Percentiles rank a stretch among this genome's conserved stretches.
phyloP scores from a whole-genome alignment of 1,140 invertebrate species.

The Halictus rubicundus region DNA sequence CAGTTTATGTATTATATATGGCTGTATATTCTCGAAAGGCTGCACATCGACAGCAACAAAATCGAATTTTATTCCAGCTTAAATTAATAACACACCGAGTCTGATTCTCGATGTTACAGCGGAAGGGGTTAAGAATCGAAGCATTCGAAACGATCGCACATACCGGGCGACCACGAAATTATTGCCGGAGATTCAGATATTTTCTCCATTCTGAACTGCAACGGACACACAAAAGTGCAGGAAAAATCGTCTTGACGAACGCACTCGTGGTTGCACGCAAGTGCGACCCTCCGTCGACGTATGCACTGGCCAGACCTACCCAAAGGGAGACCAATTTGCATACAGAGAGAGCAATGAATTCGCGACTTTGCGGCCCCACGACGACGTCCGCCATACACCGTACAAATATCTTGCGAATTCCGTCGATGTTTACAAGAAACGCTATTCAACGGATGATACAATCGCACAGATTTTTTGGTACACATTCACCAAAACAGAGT shows the following conservation, averaged over 20 bases:
- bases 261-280: constrained; percentile 17
- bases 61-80: no score
- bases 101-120: no score
- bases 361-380: constrained; percentile 49
- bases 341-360: constrained; percentile 58
- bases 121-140: constrained; percentile 7
- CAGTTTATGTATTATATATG: no score
- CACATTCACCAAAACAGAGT: no score
- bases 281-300: constrained; percentile 28
- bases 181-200: not conserved
- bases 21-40: no score
- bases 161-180: constrained; percentile 5
- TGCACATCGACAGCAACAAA: no score
- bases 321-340: constrained; percentile 56
- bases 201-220: not conserved
- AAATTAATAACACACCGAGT: no score
- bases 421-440: not conserved
- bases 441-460: no score
- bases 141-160: not conserved
- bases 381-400: not conserved
- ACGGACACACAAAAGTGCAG: constrained; percentile 19
- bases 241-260: not conserved
- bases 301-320: constrained; percentile 41
- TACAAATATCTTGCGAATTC: constrained; percentile 22
- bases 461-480: no score